Percentiles rank a stretch among this genome's conserved stretches.
phyloP scores from a whole-genome alignment of 2,797 vertebrate species.

The Mergus octosetaceus region DNA sequence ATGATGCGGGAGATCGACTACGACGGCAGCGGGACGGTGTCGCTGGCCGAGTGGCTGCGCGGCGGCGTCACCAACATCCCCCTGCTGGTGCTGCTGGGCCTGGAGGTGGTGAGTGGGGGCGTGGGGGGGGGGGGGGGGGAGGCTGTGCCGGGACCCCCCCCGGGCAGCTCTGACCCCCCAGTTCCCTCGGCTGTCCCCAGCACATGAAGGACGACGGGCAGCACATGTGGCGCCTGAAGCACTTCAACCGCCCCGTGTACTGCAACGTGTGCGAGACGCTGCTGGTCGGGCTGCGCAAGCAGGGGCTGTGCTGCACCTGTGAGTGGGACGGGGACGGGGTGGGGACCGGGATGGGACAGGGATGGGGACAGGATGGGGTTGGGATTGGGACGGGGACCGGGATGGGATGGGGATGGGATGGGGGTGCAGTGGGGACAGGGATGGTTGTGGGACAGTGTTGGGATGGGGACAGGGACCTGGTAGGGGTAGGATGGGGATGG shows the following conservation, averaged over 20 bases:
- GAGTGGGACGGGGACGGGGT: constrained; percentile 59
- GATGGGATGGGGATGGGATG: neutral
- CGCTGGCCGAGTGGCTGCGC: constrained; percentile 90
- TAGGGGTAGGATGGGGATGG: neutral
- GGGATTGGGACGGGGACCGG: neutral
- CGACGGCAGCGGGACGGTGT: constrained; percentile 90
- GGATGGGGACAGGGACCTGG: neutral
- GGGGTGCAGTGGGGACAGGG: no score
- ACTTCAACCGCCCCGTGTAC: constrained; percentile 89
- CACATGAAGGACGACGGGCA: constrained; percentile 90
- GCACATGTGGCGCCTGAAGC: constrained; percentile 92
- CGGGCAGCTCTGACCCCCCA: no score
- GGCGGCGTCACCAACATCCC: constrained; percentile 93
- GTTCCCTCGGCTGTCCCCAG: constrained; percentile 67
- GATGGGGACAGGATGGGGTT: neutral
- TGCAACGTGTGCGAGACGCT: constrained; percentile 90
- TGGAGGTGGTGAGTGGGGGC: constrained; percentile 80
- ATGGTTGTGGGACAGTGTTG: neutral
- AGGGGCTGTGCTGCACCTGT: constrained; percentile 92
- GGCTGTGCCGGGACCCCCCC: neutral
- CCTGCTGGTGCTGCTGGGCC: constrained; percentile 88
- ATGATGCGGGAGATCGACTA: constrained; percentile 95
- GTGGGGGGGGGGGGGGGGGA: fast-evolving
- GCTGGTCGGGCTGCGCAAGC: constrained; percentile 88
- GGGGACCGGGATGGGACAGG: neutral